These are phyloP conservation scores for Macrosoma leucophasiata DNA, from an alignment of 2,888 invertebrate genomes.

Conservation along the genomic window DNA sequence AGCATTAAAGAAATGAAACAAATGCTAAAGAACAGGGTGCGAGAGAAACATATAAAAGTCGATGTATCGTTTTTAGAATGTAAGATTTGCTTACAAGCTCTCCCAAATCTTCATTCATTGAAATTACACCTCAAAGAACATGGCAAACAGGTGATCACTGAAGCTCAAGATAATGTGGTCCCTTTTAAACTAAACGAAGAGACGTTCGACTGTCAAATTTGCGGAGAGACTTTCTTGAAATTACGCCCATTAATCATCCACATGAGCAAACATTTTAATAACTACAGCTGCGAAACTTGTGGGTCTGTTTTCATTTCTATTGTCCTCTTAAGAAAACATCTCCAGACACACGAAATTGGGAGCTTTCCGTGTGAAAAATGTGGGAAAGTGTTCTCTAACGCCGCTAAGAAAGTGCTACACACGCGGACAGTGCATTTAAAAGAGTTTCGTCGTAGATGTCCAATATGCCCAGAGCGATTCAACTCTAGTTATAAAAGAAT, in stretches of 20 bases:
- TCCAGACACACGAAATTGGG: constrained; percentile 46
- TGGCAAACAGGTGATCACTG: constrained; percentile 38
- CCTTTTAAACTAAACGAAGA: constrained; percentile 49
- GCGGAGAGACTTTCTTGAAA: constrained; percentile 43
- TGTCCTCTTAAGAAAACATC: constrained; percentile 42
- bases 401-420: constrained; percentile 45
- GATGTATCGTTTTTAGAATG: constrained; percentile 49
- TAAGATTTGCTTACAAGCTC: constrained; percentile 38
- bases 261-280: constrained; percentile 60
- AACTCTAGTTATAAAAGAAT: constrained; percentile 54
- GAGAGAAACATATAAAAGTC: constrained; percentile 49
- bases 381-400: constrained; percentile 50
- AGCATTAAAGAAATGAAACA: constrained; percentile 37
- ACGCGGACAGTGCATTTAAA: constrained; percentile 52
- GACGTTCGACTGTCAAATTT: constrained; percentile 49
- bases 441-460: constrained; percentile 43
- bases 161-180: constrained; percentile 47
- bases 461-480: constrained; percentile 54
- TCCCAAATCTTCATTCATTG: constrained; percentile 34
- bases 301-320: constrained; percentile 50
- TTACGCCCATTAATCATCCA: constrained; percentile 50
- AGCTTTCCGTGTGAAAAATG: constrained; percentile 54
- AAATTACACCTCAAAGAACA: constrained; percentile 48
- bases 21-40: constrained; percentile 38
- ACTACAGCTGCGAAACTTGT: constrained; percentile 57